Evolutionary conservation across 2,888 invertebrate genomes (phyloP).

Genomic region (Girardia tigrina): DNA sequence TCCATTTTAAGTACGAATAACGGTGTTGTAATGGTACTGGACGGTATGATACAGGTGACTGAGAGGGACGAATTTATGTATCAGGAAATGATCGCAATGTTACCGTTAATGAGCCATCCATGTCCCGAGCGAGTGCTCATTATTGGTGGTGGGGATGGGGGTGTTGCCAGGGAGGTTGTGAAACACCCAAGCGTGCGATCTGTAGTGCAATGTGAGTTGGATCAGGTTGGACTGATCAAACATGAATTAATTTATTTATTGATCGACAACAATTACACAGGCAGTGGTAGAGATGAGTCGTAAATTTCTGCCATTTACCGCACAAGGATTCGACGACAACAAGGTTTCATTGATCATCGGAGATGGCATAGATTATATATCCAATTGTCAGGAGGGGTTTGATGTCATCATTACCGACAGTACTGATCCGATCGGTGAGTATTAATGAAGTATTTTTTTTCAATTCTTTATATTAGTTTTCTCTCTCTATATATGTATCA

Average conservation of each 20-base stretch:
- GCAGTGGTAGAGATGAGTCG: slow-evolving; percentile 69
- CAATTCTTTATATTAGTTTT: too few relatives aligned
- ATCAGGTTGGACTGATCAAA: slow-evolving; percentile 59
- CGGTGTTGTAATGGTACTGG: slow-evolving; percentile 73
- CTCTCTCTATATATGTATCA: too few relatives aligned
- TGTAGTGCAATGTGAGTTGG: slow-evolving; percentile 85
- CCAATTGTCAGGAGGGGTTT: slow-evolving; percentile 63
- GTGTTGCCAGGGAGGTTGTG: slow-evolving; percentile 80
- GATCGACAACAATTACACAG: too few relatives aligned
- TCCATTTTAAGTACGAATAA: slow-evolving; percentile 58
- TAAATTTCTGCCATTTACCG: slow-evolving; percentile 71
- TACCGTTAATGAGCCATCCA: slow-evolving; percentile 77
- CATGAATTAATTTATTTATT: too few relatives aligned
- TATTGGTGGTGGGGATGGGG: slow-evolving; percentile 94
- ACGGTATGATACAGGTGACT: slow-evolving; percentile 90
- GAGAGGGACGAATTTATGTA: slow-evolving; percentile 89
- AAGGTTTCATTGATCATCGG: slow-evolving; percentile 68
- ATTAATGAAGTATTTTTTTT: neutral
- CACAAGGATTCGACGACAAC: slow-evolving; percentile 64
- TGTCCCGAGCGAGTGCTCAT: slow-evolving; percentile 71
- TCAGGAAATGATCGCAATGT: slow-evolving; percentile 90
- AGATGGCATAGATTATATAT: slow-evolving; percentile 81
- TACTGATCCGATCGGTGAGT: slow-evolving; percentile 73
- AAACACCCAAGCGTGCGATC: slow-evolving; percentile 76
- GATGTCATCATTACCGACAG: slow-evolving; percentile 91